Evolutionary conservation across 1,140 invertebrate species (phyloP), one percentile per base, ranked within the genome.

Genomic region (Arion vulgaris): DNA sequence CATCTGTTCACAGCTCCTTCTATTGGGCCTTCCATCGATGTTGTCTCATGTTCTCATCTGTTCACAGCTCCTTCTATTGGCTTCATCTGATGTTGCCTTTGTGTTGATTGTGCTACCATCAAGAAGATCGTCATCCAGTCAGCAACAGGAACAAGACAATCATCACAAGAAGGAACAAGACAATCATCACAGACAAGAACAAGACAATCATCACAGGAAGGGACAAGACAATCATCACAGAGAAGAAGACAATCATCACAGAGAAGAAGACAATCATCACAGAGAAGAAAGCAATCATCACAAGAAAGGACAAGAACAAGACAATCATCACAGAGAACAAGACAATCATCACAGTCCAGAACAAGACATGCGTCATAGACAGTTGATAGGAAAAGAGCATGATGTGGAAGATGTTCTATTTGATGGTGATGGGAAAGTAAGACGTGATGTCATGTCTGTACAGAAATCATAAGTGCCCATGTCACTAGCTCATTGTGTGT

Each of bases 31-130:
- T n/a, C n/a, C n/a, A n/a, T n/a, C n/a, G n/a, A n/a, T n/a, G n/a
- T n/a, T n/a, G n/a, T n/a, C 32, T 68, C 9, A n/a, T 34, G 32
- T 11, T 68, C 26, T 68, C n/a, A n/a, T 72, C n/a, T 72, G 5
- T 66, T 32, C 28, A 5, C 76, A 78, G 76, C 28, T 78, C 76
- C 7, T 78, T 78, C 76, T 78, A 78, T 28, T 78, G 76, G 76
- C n/a, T 78, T 39, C 76, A 78, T 34, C 26, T 78, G 1, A 68
- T n/a, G 51, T 62, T 4, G 76, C 15, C 17, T 2, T 68, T 0
- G 26, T 78, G 32, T 13, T 78, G 36, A 39, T 78, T 39, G 57
- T 66, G 19, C 34, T 78, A 41, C 76, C 76, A 26, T 62, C 76
- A 19, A 57, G 26, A 66, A 78, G 26, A 32, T 73, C 71, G 15